Conservation (phyloP, 2,888 invertebrate species). For the Clanis bilineata region DNA sequence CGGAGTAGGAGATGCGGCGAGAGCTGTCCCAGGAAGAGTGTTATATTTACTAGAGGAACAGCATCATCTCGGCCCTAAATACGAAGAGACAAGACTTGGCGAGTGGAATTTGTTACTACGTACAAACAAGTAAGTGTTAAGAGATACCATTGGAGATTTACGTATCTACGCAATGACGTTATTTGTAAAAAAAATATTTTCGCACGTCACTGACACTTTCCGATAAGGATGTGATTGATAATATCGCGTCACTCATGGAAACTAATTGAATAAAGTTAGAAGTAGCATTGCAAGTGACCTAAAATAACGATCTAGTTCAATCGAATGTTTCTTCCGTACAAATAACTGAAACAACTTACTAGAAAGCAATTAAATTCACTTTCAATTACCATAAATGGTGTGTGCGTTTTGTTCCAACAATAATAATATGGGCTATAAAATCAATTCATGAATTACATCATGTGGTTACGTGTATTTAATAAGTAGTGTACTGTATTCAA, state of each 20-base stretch:
- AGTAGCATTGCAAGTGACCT: neutral
- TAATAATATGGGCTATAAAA: neutral
- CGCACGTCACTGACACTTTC: neutral
- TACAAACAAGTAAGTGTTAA: conserved; percentile 74
- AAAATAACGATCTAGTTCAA: neutral
- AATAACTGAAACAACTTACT: neutral
- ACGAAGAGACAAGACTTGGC: conserved; percentile 84
- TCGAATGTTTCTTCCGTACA: neutral
- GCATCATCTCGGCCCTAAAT: conserved; percentile 86
- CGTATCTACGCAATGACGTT: neutral
- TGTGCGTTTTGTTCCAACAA: neutral
- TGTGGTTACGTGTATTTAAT: neutral
- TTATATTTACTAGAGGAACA: conserved; percentile 86
- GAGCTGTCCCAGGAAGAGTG: conserved; percentile 67
- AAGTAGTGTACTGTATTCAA: neutral
- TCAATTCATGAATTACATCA: neutral
- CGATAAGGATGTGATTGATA: neutral
- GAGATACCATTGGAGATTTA: too few species aligned
- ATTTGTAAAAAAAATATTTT: neutral
- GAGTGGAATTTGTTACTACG: conserved; percentile 84
- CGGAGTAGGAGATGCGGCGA: conserved; percentile 68
- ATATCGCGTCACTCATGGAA: neutral
- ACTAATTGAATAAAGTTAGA: neutral
- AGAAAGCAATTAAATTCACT: neutral
- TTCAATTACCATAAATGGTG: neutral